Conservation (phyloP, 2,113 vertebrate species). For the Perca schrenkii region DNA sequence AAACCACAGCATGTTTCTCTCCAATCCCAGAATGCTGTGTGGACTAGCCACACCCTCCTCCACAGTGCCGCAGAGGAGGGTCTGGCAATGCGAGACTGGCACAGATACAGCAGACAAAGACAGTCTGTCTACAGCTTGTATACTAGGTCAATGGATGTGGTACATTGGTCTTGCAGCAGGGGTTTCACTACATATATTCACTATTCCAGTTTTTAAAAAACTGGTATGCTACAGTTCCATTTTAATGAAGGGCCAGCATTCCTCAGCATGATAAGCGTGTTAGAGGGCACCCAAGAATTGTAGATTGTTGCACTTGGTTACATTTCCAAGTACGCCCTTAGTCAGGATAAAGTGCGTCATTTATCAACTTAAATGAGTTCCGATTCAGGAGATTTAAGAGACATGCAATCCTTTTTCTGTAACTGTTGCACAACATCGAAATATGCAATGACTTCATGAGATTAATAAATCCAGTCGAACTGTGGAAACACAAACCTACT, state of each 20-base stretch:
- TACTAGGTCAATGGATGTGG: conserved; percentile 1
- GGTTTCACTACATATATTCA: background rate
- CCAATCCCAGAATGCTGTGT: too few relatives aligned
- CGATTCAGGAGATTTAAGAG: background rate
- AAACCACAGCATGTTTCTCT: too few relatives aligned
- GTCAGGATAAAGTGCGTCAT: background rate
- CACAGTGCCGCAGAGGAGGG: too few relatives aligned
- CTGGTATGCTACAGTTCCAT: background rate
- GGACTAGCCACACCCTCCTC: too few relatives aligned
- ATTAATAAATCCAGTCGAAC: background rate
- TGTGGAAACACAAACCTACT: background rate
- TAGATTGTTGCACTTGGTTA: background rate
- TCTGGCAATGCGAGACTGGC: background rate
- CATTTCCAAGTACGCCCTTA: background rate
- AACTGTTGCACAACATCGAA: background rate
- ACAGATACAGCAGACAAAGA: background rate
- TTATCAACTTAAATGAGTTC: background rate
- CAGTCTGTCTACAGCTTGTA: background rate
- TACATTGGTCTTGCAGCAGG: background rate
- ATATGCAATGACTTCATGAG: background rate
- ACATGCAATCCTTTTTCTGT: background rate
- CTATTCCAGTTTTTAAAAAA: background rate
- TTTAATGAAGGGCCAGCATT: background rate
- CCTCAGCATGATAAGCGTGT: background rate
- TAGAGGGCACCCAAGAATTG: background rate